Base-by-base conservation (phyloP, 2,888 invertebrate genomes). In the Platerodrilus igneus region DNA sequence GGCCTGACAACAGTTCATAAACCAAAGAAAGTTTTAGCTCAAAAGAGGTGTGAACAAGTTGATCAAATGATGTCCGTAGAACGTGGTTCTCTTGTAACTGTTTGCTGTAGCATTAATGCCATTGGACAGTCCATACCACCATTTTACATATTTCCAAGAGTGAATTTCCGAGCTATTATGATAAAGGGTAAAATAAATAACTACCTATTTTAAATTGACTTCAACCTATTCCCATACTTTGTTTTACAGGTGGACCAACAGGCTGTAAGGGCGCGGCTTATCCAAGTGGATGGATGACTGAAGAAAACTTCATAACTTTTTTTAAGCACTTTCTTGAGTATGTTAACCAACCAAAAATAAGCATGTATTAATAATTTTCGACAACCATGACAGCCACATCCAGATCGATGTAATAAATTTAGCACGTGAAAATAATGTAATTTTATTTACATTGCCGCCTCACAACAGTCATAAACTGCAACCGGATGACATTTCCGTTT, bases 221-320 rank as follows among this genome's bases (percentile, higher is more conserved):
- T n/a, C n/a, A n/a, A n/a, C n/a, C n/a, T n/a, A n/a, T n/a, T n/a
- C n/a, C n/a, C n/a, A n/a, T n/a, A n/a, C n/a, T 19, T 19, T 35
- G 7, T 26, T 22, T 22, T 23, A 22, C n/a, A 23, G 10, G 22
- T 33, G 28, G 28, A 10, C 16, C 28, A n/a, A 28, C 22, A 25
- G 25, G 10, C 20, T 32, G 21, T 13, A 35, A 26, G 14, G 26
- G 23, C 9, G 23, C 25, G 7, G 23, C 30, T 22, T 50, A 53
- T 25, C 48, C 42, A 35, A 52, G 47, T 22, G 56, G 56, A 10
- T 56, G 54, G 54, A 51, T 56, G 15, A 50, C 52, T 20, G 11
- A 41, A 14, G 37, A 51, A 8, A 31, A 50, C 4, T 55, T 56
- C 37, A 37, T 48, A 4, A 23, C 43, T 9, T 56, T 48, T 55